Evolutionary conservation across 2,797 vertebrate species (phyloP).

Genomic region (Peromyscus melanophrys): DNA sequence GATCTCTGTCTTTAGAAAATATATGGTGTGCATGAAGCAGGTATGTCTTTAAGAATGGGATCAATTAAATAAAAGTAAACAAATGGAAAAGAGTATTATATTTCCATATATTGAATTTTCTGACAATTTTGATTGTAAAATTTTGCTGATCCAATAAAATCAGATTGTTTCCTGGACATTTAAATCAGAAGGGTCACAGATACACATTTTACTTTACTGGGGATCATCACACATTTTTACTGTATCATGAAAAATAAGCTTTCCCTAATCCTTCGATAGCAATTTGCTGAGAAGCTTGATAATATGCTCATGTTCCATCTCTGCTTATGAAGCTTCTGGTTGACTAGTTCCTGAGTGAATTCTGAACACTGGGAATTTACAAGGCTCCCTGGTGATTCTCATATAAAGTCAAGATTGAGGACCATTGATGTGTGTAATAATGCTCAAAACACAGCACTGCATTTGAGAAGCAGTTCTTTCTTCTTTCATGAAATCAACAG

Average conservation of each 20-base stretch:
- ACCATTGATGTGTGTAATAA: constrained; percentile 17
- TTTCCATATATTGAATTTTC: background rate
- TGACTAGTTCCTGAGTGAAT: background rate
- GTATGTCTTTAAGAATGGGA: constrained; percentile 41
- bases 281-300: background rate
- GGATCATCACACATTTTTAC: constrained; percentile 65
- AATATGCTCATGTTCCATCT: background rate
- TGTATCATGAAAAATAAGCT: constrained; percentile 70
- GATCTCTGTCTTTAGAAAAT: constrained; percentile 54
- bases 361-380: background rate
- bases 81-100: background rate
- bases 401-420: background rate
- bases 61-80: constrained; percentile 10
- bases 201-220: constrained; percentile 50
- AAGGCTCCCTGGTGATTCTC: background rate
- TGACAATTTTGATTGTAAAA: background rate
- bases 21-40: background rate
- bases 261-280: background rate
- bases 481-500: background rate
- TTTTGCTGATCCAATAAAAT: constrained; percentile 57
- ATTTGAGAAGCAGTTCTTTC: constrained; percentile 66
- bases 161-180: constrained; percentile 4
- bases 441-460: constrained; percentile 11
- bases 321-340: background rate
- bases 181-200: constrained; percentile 62